A percentile compares a stretch with the other conserved stretches of the same genome.
Conservation (phyloP, 2,113 vertebrate genomes). For the Cettia cetti region DNA sequence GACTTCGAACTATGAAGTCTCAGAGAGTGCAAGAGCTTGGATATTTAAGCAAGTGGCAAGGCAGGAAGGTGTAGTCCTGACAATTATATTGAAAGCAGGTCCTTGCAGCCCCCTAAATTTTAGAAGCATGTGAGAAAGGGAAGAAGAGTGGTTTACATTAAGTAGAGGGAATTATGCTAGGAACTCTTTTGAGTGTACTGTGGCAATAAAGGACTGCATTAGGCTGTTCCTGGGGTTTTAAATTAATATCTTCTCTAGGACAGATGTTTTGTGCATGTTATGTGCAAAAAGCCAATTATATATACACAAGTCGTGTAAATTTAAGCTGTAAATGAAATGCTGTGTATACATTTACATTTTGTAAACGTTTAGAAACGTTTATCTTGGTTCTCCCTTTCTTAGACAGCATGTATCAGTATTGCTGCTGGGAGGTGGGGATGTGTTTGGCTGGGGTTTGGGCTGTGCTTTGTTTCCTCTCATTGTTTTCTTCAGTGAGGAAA, state of each 20-base stretch:
- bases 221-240: neutral
- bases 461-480: slow-evolving; percentile 11
- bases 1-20: neutral
- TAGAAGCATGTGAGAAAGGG: neutral
- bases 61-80: neutral
- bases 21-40: neutral
- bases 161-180: neutral
- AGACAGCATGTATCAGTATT: neutral
- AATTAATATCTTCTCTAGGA: neutral
- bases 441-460: neutral
- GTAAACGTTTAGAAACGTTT: neutral
- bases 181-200: neutral
- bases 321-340: neutral
- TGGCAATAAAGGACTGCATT: neutral
- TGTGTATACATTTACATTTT: neutral
- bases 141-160: neutral
- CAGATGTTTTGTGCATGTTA: neutral
- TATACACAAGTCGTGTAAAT: neutral
- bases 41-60: neutral
- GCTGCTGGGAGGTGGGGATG: neutral
- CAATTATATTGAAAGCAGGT: neutral
- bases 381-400: neutral
- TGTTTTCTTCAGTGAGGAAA: neutral
- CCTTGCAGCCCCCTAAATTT: neutral
- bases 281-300: neutral